Percentiles rank a stretch among this genome's conserved stretches.
Conservation (phyloP, 2,888 invertebrate genomes). For the Callinectes sapidus region DNA sequence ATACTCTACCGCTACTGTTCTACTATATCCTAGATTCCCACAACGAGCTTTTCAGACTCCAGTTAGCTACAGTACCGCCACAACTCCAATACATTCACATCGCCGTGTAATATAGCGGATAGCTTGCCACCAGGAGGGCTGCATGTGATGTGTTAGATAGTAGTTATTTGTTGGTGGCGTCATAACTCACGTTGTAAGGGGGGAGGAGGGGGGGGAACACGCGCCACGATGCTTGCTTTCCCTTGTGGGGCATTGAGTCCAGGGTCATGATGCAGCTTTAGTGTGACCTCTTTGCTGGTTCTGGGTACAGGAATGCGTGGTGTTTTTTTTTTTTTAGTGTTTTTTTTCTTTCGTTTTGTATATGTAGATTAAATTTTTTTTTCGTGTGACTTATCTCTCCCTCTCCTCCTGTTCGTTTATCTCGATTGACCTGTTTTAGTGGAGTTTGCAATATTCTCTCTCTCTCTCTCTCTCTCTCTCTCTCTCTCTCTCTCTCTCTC, state of each 20-base stretch:
- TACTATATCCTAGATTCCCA: neutral
- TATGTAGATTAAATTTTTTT: neutral
- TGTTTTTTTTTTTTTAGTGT: neutral
- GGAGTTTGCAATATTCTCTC: neutral
- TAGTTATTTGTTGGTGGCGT: neutral
- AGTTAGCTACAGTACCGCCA: neutral
- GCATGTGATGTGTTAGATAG: neutral
- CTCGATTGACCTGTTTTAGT: neutral
- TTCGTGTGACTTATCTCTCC: neutral
- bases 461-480: conserved; percentile 21
- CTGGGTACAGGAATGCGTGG: neutral
- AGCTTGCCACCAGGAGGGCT: neutral
- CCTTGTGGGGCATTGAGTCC: neutral
- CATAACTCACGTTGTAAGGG: neutral
- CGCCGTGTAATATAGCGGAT: neutral
- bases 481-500: conserved; percentile 13
- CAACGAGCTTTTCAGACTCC: neutral
- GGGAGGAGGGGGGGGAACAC: neutral
- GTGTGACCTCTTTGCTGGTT: neutral
- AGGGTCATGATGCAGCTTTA: neutral
- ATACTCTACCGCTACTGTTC: neutral
- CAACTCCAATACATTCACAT: neutral
- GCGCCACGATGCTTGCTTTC: neutral
- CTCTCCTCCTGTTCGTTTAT: neutral
- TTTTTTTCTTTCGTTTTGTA: neutral